Percentiles rank a stretch among this genome's conserved stretches.
phyloP scores from a whole-genome alignment of 2,888 invertebrate genomes.

The Galerucella pusilla region DNA sequence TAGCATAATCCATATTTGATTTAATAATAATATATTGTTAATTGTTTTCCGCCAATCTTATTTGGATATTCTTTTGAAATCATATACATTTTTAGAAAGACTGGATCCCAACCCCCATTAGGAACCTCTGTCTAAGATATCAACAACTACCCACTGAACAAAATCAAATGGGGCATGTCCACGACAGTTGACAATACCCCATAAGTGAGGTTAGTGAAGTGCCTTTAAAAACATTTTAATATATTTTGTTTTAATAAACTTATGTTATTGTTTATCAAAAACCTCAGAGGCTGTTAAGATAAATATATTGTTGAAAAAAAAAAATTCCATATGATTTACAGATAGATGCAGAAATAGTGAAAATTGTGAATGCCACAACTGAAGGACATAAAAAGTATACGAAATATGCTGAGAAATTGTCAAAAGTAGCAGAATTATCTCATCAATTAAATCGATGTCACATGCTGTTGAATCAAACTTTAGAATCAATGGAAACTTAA shows the following conservation, averaged over 20 bases:
- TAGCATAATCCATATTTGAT: too few species aligned
- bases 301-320: neutral
- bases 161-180: too few species aligned
- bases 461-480: slow-evolving; percentile 82
- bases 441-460: slow-evolving; percentile 86
- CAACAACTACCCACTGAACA: too few species aligned
- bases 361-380: slow-evolving; percentile 75
- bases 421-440: slow-evolving; percentile 84
- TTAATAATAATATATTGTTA: too few species aligned
- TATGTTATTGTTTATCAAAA: too few species aligned
- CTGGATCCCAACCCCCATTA: slow-evolving; percentile 73
- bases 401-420: slow-evolving; percentile 86
- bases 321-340: slow-evolving; percentile 56
- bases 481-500: slow-evolving; percentile 87
- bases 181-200: too few species aligned
- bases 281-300: too few species aligned
- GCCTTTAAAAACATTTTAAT: neutral
- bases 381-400: slow-evolving; percentile 88
- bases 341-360: slow-evolving; percentile 79
- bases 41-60: too few species aligned
- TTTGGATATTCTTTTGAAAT: too few species aligned
- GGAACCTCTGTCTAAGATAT: slow-evolving; percentile 81
- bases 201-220: slow-evolving; percentile 76
- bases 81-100: slow-evolving; percentile 79
- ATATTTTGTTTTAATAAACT: too few species aligned